Conservation (phyloP, 2,888 invertebrate genomes). For the Uropetala carovei region DNA sequence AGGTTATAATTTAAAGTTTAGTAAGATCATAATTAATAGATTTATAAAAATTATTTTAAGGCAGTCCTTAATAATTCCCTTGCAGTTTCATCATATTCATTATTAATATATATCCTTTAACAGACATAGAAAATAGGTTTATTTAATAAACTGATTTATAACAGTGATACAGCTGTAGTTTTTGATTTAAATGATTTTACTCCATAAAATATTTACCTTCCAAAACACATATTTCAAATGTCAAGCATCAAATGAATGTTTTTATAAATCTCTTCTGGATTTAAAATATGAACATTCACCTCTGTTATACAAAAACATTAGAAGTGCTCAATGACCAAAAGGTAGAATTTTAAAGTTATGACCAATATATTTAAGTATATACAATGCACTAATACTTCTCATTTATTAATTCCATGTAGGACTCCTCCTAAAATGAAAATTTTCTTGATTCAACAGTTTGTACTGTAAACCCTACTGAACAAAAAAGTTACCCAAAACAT, state of each 20-base stretch:
- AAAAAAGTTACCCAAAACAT: neutral
- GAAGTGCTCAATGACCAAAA: neutral
- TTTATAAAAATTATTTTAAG: no score
- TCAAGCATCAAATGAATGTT: neutral
- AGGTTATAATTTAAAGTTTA: no score
- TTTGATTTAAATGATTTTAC: slow-evolving; percentile 21
- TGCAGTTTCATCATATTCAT: neutral
- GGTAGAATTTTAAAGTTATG: neutral
- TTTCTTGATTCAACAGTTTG: neutral
- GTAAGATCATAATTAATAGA: no score
- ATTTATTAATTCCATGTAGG: neutral
- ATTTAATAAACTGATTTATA: slow-evolving; percentile 5
- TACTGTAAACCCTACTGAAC: neutral
- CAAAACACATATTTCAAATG: slow-evolving; percentile 14
- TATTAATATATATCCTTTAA: neutral
- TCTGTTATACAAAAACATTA: slow-evolving; percentile 4
- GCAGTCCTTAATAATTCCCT: no score
- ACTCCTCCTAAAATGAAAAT: neutral
- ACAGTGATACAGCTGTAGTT: slow-evolving; percentile 14
- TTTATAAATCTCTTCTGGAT: neutral
- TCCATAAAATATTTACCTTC: slow-evolving; percentile 28
- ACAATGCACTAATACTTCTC: neutral
- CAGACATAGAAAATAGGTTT: slow-evolving; percentile 5
- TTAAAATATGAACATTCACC: slow-evolving; percentile 8
- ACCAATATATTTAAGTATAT: neutral